phyloP scores from a whole-genome alignment of 2,113 vertebrate species.

The Oryzias melastigma region DNA sequence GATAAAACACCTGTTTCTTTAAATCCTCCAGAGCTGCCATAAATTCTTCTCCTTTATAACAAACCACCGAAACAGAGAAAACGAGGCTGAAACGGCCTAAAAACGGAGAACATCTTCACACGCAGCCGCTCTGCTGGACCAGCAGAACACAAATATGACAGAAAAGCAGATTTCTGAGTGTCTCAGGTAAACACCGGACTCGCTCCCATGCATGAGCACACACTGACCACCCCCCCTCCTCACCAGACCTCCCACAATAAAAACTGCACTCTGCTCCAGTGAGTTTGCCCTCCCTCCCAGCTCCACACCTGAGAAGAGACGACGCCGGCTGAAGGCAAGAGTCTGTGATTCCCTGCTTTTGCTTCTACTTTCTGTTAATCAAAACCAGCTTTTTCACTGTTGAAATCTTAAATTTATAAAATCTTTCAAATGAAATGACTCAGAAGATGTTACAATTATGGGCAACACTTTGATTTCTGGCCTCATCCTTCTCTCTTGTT shows the following conservation, averaged over 20 bases:
- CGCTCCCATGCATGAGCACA: conserved; percentile 3
- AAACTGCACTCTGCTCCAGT: conserved; percentile 50
- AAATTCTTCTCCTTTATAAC: conserved; percentile 53
- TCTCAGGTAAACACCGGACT: conserved; percentile 8
- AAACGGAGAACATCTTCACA: background rate
- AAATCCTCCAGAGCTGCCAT: conserved; percentile 38
- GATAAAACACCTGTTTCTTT: conserved; percentile 39
- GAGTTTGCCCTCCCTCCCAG: conserved; percentile 33
- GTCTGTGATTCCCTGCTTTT: background rate
- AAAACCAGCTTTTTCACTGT: background rate
- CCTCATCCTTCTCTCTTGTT: conserved; percentile 9
- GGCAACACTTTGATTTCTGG: conserved; percentile 14
- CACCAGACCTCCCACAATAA: conserved; percentile 44
- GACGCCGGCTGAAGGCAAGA: conserved; percentile 52
- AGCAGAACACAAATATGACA: background rate
- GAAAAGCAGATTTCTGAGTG: background rate
- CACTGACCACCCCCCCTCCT: conserved; percentile 12
- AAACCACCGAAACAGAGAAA: conserved; percentile 29
- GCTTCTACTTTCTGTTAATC: background rate
- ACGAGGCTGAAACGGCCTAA: background rate
- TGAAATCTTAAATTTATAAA: background rate
- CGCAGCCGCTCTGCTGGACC: no score
- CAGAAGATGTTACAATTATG: background rate
- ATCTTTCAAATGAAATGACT: no score
- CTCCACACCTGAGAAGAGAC: conserved; percentile 33